Evolutionary conservation across 2,888 invertebrate genomes (phyloP), one percentile per base, ranked within the genome.

Genomic region (Leptinotarsa rubiginosa): DNA sequence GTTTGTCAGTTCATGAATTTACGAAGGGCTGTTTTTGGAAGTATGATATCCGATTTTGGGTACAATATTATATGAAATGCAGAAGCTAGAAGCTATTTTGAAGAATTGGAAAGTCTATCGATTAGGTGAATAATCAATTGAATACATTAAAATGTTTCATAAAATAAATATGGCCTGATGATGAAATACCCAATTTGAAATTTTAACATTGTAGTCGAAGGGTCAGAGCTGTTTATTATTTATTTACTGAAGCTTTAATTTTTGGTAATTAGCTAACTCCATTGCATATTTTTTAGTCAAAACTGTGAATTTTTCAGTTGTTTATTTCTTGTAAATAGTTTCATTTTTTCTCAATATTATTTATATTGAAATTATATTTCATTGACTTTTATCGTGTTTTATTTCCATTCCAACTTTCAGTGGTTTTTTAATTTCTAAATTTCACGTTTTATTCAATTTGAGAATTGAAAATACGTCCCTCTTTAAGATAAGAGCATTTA

Each of bases 291-390:
- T n/a, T 50, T 15, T 50, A 50, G 15, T 50, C 15, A n/a, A 50
- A 50, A 15, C 50, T 50, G n/a, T n/a, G 4, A 50, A 50, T 50
- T n/a, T 50, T 50, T 16, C 50, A 16, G 50, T 16, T 12, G 49
- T 15, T 49, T 50, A 16, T 50, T 50, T 15, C 50, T 50, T 50
- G 15, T 16, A 50, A 50, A 50, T 50, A 16, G n/a, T 50, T 50
- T 50, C n/a, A 50, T n/a, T 50, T 50, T 50, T 50, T 15, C n/a
- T 50, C 50, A n/a, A 50, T 50, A 50, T 50, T 15, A 50, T 50
- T 50, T 50, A 50, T 50, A 50, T 15, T 50, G 50, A 50, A 50
- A 50, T 50, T 50, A 50, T 50, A 50, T 50, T 50, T 50, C 50
- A 16, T 50, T 16, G 50, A 50, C n/a, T 50, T 50, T 50, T n/a